phyloP scores from a whole-genome alignment of 2,797 vertebrate species.

The Hydrocynus forskahlii region DNA sequence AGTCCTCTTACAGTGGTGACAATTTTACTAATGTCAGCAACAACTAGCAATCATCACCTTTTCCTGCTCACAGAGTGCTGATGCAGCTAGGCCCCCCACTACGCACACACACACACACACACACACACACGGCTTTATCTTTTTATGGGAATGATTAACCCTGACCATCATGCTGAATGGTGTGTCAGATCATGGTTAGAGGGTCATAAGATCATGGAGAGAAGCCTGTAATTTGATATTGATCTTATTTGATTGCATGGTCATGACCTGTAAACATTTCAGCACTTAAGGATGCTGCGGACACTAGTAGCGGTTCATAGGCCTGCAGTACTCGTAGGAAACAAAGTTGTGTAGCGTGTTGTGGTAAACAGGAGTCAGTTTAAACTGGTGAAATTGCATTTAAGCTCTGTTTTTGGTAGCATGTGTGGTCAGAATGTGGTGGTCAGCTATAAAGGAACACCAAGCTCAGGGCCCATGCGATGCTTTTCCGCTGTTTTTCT shows the following conservation, averaged over 20 bases:
- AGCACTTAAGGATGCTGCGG: neutral
- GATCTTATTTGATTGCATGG: constrained; percentile 14
- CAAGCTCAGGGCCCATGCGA: neutral
- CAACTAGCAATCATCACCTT: constrained; percentile 30
- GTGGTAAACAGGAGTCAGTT: constrained; percentile 7
- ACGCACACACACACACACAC: constrained; percentile 10
- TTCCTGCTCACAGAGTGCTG: constrained; percentile 15
- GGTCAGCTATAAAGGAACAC: constrained; percentile 25
- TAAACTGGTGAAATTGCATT: constrained; percentile 7
- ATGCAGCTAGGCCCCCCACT: neutral
- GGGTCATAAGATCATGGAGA: neutral
- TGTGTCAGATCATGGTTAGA: neutral
- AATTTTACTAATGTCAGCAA: constrained; percentile 33
- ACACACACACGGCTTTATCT: neutral
- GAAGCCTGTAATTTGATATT: constrained; percentile 15
- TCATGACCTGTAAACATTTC: neutral
- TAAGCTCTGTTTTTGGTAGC: constrained; percentile 7
- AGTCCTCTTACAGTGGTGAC: constrained; percentile 1
- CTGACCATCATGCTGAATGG: neutral
- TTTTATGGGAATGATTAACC: neutral
- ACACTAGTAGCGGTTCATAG: neutral
- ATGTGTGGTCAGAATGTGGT: neutral
- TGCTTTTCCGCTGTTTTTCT: constrained; percentile 11
- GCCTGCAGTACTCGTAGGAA: neutral
- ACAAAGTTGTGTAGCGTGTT: neutral